phyloP scores from a whole-genome alignment of 1,140 invertebrate species.

The Alviniconcha marisindica region DNA sequence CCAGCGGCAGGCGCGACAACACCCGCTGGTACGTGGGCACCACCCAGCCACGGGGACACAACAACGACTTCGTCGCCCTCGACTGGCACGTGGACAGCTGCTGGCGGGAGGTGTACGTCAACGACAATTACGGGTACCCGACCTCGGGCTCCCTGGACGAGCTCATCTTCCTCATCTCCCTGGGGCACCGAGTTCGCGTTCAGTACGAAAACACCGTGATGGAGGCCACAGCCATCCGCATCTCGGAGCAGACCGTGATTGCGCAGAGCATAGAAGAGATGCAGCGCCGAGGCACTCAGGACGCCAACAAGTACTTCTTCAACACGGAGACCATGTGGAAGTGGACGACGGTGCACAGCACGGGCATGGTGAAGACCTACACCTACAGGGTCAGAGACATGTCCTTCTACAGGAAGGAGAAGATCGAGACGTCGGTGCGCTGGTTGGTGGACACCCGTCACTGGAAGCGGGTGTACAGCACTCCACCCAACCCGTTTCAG shows the following conservation, averaged over 20 bases:
- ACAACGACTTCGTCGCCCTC: slow-evolving; percentile 48
- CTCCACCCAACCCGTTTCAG: background rate
- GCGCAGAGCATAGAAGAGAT: slow-evolving; percentile 48
- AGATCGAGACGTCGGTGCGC: background rate
- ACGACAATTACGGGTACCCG: slow-evolving; percentile 31
- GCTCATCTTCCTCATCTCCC: slow-evolving; percentile 38
- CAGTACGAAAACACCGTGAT: slow-evolving; percentile 33
- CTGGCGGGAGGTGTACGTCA: slow-evolving; percentile 41
- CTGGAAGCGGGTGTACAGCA: slow-evolving; percentile 41
- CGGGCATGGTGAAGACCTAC: slow-evolving; percentile 35
- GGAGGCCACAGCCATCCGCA: slow-evolving; percentile 44
- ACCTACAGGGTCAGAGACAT: background rate
- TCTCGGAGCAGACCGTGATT: slow-evolving; percentile 30
- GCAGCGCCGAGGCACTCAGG: slow-evolving; percentile 17
- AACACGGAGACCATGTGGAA: slow-evolving; percentile 37
- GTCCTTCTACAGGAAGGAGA: background rate
- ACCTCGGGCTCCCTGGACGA: slow-evolving; percentile 32
- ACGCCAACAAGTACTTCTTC: slow-evolving; percentile 40
- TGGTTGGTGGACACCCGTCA: slow-evolving; percentile 49
- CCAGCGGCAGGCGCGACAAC: slow-evolving; percentile 43
- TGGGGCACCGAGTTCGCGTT: slow-evolving; percentile 40
- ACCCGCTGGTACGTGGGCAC: slow-evolving; percentile 39
- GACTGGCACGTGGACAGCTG: slow-evolving; percentile 47
- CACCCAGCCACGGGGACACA: slow-evolving; percentile 38
- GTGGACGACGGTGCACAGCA: slow-evolving; percentile 42